Evolutionary conservation across 1,140 invertebrate genomes (phyloP).

Genomic region (Luehdorfia chinensis): DNA sequence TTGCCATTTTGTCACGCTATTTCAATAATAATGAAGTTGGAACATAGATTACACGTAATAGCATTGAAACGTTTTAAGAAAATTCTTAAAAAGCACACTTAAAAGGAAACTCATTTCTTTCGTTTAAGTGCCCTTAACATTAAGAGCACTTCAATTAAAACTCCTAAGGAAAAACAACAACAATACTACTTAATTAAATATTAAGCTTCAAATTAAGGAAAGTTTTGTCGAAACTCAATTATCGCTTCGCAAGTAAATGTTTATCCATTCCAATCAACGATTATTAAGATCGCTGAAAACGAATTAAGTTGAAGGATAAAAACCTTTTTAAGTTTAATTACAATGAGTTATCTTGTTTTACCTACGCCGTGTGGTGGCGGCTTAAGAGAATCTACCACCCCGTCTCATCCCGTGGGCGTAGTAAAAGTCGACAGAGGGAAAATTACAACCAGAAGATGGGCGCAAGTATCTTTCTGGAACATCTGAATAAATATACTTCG

Average conservation of each 20-base stretch:
- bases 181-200: slow-evolving; percentile 56
- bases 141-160: slow-evolving; percentile 55
- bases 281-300: slow-evolving; percentile 9
- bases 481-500: too few species aligned
- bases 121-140: slow-evolving; percentile 20
- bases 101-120: neutral
- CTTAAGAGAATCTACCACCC: too few species aligned
- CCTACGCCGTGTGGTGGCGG: too few species aligned
- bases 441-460: too few species aligned
- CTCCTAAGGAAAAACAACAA: slow-evolving; percentile 53
- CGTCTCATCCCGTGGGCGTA: too few species aligned
- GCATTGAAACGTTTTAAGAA: slow-evolving; percentile 19
- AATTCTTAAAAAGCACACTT: neutral
- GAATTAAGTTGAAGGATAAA: neutral
- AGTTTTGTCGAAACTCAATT: slow-evolving; percentile 31
- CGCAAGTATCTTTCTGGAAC: too few species aligned
- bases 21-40: too few species aligned
- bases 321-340: too few species aligned
- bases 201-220: slow-evolving; percentile 40
- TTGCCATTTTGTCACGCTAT: too few species aligned
- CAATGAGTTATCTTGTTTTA: too few species aligned
- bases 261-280: slow-evolving; percentile 14
- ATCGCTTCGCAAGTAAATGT: slow-evolving; percentile 16
- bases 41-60: slow-evolving; percentile 25
- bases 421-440: too few species aligned